Evolutionary conservation across 2,113 vertebrate species (phyloP), one percentile per base, ranked within the genome.

Genomic region (Cavia porcellus): DNA sequence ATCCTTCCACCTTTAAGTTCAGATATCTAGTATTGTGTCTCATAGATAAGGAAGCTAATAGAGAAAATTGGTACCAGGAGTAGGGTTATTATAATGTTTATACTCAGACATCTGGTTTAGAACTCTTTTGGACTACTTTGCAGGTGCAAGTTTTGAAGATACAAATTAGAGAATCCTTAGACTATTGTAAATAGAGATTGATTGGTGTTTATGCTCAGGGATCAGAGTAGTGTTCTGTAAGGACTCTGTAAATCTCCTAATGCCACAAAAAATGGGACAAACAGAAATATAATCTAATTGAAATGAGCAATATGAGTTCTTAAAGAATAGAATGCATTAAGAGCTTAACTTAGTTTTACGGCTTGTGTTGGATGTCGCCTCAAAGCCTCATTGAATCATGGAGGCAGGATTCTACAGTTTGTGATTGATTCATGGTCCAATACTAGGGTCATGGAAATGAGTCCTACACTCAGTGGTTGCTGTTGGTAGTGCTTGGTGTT

Each of bases 191-290:
- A 10, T 75, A 75, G 38, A 25, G 72, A 42, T 45, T 13, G 3
- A 12, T 45, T 38, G 72, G 22, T 75, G 11, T 25, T 45, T 75
- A 10, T 45, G 38, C 10, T 45, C 38, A 25, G 22, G 11, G 22
- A 75, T 25, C 42, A 75, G 72, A 75, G 45, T 25, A 9, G 2
- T 45, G 2, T 12, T 28, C 25, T 28, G 50, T 52, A 52, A 52
- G 50, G 50, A 10, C 64, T 28, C 12, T 74, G 15, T 84, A 84
- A 61, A 5, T 11, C 42, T 92, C 25, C 14, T 57, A 35, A 74
- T 83, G 32, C 82, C 45, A n/a, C 82, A 92, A 94, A 94, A 93
- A 92, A 61, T 68, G 30, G 57, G 12, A 61, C 72, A 86, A 7
- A 62, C 8, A 57, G 72, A 92, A 72, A 35, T 55, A 38, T 7